Base-by-base conservation (phyloP, 2,888 invertebrate genomes). In the Tribolium freemani region DNA sequence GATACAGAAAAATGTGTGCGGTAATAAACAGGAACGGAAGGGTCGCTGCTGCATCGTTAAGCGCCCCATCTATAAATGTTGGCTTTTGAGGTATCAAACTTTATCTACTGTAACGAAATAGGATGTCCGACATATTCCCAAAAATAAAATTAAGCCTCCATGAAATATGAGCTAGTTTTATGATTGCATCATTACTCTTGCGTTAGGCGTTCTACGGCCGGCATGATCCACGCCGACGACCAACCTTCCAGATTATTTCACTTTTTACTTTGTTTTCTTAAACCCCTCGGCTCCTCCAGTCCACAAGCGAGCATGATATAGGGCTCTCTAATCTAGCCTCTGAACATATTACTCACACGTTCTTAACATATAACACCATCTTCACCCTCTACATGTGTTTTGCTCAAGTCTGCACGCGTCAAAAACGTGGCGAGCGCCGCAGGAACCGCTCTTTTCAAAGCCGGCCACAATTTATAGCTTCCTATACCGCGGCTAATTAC, bases 61-160 rank as follows among this genome's bases (percentile, higher is more conserved):
- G 56, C 63, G 57, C 61, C 38, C 69, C 77, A 79, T 79, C 78
- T 74, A 79, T 79, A 78, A 81, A 79, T 74, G 80, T 76, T 79
- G 77, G 77, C 76, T 80, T 77, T 75, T 70, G 73, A 66, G 73
- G 75, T 74, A 75, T 78, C 74, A 78, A 76, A 78, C 76, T 81
- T 82, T 81, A 81, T 82, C 82, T 80, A 80, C 80, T 80, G 78
- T 80, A 79, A 81, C 80, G 78, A 76, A 81, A 81, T 80, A 80
- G 81, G 79, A 81, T 82, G 81, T 82, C 79, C 79, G 77, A 79
- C 81, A 82, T 82, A 81, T 81, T 81, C 78, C 76, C 77, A 77
- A 80, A 80, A 81, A 81, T 82, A 81, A 81, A 81, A 82, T 82
- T 82, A 81, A 82, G 81, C 81, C 75, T 56, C 75, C 75, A 76